These are phyloP conservation scores for Sarcophaga variegata DNA, from an alignment of 2,888 invertebrate genomes.

Conservation along the genomic window DNA sequence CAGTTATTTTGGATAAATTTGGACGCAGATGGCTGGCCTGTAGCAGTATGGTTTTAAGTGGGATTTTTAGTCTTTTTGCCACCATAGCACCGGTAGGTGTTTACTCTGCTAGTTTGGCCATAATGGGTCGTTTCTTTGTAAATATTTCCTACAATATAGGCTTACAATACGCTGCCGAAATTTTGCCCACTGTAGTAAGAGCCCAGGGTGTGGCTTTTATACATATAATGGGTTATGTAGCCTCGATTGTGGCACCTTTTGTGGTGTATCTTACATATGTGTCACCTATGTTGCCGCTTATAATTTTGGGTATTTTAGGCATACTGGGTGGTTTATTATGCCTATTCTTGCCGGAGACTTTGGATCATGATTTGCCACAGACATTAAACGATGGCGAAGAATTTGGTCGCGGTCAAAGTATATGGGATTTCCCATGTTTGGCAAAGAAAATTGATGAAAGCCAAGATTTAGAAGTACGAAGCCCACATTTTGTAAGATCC, in stretches of 20 bases:
- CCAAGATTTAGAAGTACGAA: constrained; percentile 75
- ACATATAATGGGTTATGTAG: constrained; percentile 93
- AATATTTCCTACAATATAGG: constrained; percentile 96
- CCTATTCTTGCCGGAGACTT: constrained; percentile 91
- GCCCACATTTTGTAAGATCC: constrained; percentile 78
- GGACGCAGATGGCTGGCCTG: constrained; percentile 93
- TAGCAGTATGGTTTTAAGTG: constrained; percentile 90
- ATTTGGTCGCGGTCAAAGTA: constrained; percentile 90
- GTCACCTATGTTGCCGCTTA: constrained; percentile 87
- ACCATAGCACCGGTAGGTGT: constrained; percentile 87
- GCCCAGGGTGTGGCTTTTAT: constrained; percentile 93
- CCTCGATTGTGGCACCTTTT: constrained; percentile 91
- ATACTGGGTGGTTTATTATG: constrained; percentile 89
- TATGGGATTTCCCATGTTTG: constrained; percentile 92
- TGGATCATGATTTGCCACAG: constrained; percentile 92
- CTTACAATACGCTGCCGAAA: constrained; percentile 93
- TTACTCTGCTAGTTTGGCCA: constrained; percentile 88
- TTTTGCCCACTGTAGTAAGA: constrained; percentile 92
- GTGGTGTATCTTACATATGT: constrained; percentile 91
- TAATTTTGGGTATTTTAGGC: constrained; percentile 90
- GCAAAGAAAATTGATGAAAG: constrained; percentile 84
- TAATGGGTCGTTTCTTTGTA: constrained; percentile 92
- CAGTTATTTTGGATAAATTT: constrained; percentile 88
- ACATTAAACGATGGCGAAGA: constrained; percentile 93
- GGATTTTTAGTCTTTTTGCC: constrained; percentile 90